A percentile compares a stretch with the other conserved stretches of the same genome.
phyloP scores from a whole-genome alignment of 2,113 vertebrate species.

The Acrocephalus arundinaceus region DNA sequence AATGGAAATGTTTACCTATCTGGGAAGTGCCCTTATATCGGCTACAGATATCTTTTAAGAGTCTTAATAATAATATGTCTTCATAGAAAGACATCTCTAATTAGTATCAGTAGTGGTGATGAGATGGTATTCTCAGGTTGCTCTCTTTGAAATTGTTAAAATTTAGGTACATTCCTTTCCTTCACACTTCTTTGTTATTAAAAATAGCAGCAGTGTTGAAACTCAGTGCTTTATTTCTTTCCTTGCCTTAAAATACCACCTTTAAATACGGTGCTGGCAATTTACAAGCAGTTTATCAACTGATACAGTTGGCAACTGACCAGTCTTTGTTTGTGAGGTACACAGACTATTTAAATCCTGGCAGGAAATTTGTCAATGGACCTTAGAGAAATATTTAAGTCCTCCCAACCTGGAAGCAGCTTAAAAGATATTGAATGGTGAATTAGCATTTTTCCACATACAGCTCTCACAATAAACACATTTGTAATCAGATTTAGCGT shows the following conservation, averaged over 20 bases:
- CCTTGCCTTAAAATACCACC: neutral
- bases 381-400: constrained; percentile 13
- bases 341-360: neutral
- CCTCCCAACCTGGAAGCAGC: neutral
- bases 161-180: neutral
- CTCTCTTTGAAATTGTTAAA: neutral
- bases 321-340: constrained; percentile 1
- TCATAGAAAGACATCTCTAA: neutral
- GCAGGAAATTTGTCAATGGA: neutral
- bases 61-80: neutral
- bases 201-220: neutral
- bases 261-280: neutral
- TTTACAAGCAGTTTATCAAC: neutral
- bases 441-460: constrained; percentile 28
- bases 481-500: constrained; percentile 43
- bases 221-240: neutral
- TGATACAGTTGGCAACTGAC: constrained; percentile 8
- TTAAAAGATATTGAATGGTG: constrained; percentile 21
- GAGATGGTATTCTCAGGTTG: neutral
- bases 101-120: neutral
- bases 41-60: neutral
- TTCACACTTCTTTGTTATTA: neutral
- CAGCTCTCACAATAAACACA: neutral
- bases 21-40: neutral
- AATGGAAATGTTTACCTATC: neutral